A percentile compares a stretch with the other conserved stretches of the same genome.
Evolutionary conservation across 2,888 invertebrate species (phyloP).

Genomic region (Pseudolycoriella hygida): DNA sequence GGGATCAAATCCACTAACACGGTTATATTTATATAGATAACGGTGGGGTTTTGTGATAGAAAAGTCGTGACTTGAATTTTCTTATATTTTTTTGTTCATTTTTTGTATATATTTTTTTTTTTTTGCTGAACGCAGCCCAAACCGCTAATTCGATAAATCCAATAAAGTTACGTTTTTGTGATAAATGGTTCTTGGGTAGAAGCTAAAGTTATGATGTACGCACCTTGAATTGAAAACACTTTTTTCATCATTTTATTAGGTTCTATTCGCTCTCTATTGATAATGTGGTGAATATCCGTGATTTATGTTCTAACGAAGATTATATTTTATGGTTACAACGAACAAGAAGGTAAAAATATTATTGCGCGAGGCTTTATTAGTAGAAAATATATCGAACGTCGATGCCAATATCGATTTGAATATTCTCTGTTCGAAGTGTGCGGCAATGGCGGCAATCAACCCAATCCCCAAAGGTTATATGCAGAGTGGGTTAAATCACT

Average conservation of each 20-base stretch:
- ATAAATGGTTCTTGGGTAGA: slow-evolving; percentile 1
- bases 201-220: slow-evolving; percentile 1
- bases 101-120: background rate
- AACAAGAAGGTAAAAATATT: background rate
- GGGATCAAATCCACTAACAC: too few relatives aligned
- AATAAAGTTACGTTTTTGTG: slow-evolving; percentile 3
- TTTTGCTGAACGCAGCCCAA: background rate
- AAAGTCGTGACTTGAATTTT: background rate
- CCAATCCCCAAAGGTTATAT: too few relatives aligned
- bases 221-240: background rate
- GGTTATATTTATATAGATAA: too few relatives aligned
- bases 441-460: too few relatives aligned
- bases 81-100: background rate
- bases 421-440: too few relatives aligned
- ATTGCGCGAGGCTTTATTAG: too few relatives aligned
- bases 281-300: background rate
- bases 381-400: too few relatives aligned
- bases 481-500: too few relatives aligned
- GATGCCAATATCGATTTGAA: too few relatives aligned
- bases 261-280: background rate
- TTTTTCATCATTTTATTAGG: background rate
- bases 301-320: background rate
- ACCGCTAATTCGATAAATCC: slow-evolving; percentile 6
- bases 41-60: too few relatives aligned
- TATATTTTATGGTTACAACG: background rate